Conservation (phyloP, 2,888 invertebrate genomes). For the Hemicrepidius hirtus region DNA sequence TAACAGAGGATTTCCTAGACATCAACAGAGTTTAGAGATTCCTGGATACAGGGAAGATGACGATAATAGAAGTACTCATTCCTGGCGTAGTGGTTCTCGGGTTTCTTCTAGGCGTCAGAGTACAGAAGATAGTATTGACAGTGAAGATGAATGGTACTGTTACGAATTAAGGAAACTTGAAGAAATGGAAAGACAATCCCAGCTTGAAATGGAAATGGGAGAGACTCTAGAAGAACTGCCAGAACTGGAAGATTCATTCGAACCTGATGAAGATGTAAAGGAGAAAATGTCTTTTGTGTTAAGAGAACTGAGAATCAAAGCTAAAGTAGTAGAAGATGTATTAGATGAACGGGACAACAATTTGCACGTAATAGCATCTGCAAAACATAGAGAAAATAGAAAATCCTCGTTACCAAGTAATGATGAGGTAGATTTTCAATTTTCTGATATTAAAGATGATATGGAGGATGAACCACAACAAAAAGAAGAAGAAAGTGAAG, state of each 20-base stretch:
- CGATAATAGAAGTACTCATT: constrained; percentile 90
- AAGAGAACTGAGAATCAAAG: constrained; percentile 83
- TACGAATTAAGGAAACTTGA: constrained; percentile 91
- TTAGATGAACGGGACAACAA: constrained; percentile 69
- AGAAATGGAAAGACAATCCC: constrained; percentile 87
- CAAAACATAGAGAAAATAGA: constrained; percentile 65
- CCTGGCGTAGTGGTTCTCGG: constrained; percentile 89
- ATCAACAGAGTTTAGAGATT: constrained; percentile 88
- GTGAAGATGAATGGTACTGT: constrained; percentile 95
- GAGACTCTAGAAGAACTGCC: constrained; percentile 76
- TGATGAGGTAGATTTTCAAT: constrained; percentile 70
- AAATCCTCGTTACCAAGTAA: constrained; percentile 68
- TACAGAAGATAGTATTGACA: constrained; percentile 94
- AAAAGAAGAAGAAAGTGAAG: constrained; percentile 43
- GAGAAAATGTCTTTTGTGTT: constrained; percentile 88
- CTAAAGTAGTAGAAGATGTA: constrained; percentile 72
- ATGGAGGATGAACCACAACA: constrained; percentile 41
- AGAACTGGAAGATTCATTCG: constrained; percentile 73
- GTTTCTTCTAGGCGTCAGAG: constrained; percentile 92
- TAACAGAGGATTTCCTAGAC: constrained; percentile 79
- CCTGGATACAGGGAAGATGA: constrained; percentile 80
- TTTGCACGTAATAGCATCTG: constrained; percentile 67
- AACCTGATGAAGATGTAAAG: constrained; percentile 82
- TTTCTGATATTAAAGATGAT: not conserved
- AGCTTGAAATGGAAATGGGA: constrained; percentile 78